phyloP scores from a whole-genome alignment of 2,888 invertebrate species.

The Spodoptera picta region DNA sequence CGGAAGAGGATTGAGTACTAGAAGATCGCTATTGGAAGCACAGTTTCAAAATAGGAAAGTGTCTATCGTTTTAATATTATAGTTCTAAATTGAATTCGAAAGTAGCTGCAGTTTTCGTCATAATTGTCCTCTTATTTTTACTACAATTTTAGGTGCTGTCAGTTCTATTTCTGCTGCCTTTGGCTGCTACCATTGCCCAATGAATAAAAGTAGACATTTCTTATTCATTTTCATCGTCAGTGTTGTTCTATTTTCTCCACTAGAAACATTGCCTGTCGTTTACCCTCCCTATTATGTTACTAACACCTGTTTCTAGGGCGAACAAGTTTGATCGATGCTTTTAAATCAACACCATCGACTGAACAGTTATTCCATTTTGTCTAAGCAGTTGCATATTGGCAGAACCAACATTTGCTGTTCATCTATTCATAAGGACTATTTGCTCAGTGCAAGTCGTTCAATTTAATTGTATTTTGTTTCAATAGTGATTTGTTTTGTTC shows the following conservation, averaged over 20 bases:
- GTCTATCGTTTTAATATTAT: too few relatives aligned
- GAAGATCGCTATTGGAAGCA: too few relatives aligned
- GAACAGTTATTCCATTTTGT: conserved; percentile 32
- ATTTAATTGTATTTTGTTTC: conserved; percentile 28
- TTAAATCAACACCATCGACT: conserved; percentile 23
- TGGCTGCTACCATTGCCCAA: too few relatives aligned
- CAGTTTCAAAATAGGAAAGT: too few relatives aligned
- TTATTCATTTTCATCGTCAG: not conserved
- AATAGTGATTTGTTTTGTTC: conserved; percentile 3
- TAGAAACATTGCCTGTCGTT: conserved; percentile 17
- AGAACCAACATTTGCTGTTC: conserved; percentile 11
- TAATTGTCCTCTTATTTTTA: too few relatives aligned
- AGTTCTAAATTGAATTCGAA: too few relatives aligned
- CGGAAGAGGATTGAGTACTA: not conserved
- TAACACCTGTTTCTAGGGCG: conserved; percentile 26
- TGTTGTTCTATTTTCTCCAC: conserved; percentile 18
- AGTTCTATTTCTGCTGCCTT: too few relatives aligned
- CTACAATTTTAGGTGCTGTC: too few relatives aligned
- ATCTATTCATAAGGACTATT: conserved; percentile 19
- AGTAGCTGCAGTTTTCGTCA: too few relatives aligned
- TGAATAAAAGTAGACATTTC: not conserved
- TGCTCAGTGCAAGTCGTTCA: conserved; percentile 30
- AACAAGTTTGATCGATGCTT: conserved; percentile 46
- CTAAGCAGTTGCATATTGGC: conserved; percentile 36
- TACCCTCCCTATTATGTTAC: conserved; percentile 17